These are phyloP conservation scores for Dendrolimus pini DNA, from an alignment of 2,888 invertebrate genomes.

Conservation along the genomic window DNA sequence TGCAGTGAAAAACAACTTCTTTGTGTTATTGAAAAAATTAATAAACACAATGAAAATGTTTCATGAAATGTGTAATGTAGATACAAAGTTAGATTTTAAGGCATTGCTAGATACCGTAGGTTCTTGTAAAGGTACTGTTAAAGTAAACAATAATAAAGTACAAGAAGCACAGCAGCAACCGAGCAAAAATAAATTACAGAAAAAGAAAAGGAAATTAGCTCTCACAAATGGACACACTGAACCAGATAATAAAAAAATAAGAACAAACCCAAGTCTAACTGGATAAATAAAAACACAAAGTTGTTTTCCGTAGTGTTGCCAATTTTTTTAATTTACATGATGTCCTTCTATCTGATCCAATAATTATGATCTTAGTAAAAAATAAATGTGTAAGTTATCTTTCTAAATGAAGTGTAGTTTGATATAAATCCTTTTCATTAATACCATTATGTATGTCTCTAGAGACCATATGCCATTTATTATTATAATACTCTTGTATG, in stretches of 20 bases:
- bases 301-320: not conserved
- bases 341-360: not conserved
- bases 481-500: no score
- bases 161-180: slow-evolving; percentile 19
- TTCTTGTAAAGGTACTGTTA: slow-evolving; percentile 38
- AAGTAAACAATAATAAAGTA: slow-evolving; percentile 28
- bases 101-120: slow-evolving; percentile 34
- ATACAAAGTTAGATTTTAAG: slow-evolving; percentile 46
- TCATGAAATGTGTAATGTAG: slow-evolving; percentile 51
- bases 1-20: slow-evolving; percentile 75
- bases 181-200: slow-evolving; percentile 34
- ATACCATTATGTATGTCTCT: no score
- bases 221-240: slow-evolving; percentile 41
- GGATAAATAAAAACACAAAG: slow-evolving; percentile 16
- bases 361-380: no score
- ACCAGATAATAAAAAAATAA: slow-evolving; percentile 37
- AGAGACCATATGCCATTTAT: no score
- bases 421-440: no score
- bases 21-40: slow-evolving; percentile 70
- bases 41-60: slow-evolving; percentile 68
- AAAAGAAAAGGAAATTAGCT: slow-evolving; percentile 49
- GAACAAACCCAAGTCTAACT: slow-evolving; percentile 29
- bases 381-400: no score
- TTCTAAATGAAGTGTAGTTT: no score
- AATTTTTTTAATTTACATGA: not conserved